These are phyloP conservation scores for Takifugu rubripes DNA, from an alignment of 2,797 vertebrate genomes.

Conservation along the genomic window DNA sequence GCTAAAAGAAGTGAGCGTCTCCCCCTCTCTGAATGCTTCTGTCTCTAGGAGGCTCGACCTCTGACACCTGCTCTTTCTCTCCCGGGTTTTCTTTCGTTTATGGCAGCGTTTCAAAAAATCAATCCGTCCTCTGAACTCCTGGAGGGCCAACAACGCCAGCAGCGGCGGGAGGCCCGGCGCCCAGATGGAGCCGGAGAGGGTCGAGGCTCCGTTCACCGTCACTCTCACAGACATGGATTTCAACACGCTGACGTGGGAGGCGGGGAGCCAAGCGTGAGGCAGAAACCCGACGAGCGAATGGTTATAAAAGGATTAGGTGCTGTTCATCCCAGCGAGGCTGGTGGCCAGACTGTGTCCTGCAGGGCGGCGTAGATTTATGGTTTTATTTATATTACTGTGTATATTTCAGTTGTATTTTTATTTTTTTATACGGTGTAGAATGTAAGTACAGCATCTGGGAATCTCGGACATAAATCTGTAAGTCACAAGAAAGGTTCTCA, in stretches of 20 bases:
- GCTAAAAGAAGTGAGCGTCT: conserved; percentile 76
- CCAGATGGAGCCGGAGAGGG: conserved; percentile 33
- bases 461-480: neutral
- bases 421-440: conserved; percentile 21
- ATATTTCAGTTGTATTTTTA: conserved; percentile 30
- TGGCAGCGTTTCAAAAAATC: conserved; percentile 80
- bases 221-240: conserved; percentile 77
- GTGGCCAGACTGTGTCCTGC: conserved; percentile 44
- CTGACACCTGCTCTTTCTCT: neutral
- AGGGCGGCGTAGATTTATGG: conserved; percentile 37
- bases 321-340: conserved; percentile 38
- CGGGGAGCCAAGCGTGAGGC: conserved; percentile 55
- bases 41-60: conserved; percentile 24
- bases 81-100: conserved; percentile 2
- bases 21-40: neutral
- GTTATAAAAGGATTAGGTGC: conserved; percentile 15
- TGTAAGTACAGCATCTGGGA: too few relatives aligned
- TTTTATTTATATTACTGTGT: conserved; percentile 52
- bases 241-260: conserved; percentile 64
- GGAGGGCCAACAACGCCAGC: conserved; percentile 73
- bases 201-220: conserved; percentile 75
- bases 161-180: neutral
- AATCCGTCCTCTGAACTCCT: conserved; percentile 78
- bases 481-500: neutral
- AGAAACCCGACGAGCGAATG: neutral